Evolutionary conservation across 2,113 vertebrate species (phyloP), one percentile per base, ranked within the genome.

Genomic region (Macrotus californicus): DNA sequence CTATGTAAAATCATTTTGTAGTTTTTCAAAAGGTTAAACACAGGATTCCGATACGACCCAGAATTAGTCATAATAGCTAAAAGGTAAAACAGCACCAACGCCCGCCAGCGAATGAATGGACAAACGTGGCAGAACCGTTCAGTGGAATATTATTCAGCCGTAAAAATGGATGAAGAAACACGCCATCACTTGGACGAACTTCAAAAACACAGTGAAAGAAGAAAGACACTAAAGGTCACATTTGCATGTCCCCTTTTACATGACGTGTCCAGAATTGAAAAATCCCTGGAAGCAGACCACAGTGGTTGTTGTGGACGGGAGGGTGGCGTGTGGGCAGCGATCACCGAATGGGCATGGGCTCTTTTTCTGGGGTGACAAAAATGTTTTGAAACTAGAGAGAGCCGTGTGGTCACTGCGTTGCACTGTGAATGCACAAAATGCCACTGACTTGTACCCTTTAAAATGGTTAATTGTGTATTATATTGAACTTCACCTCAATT

Each of bases 121-220:
- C 41, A 48, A 2, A n/a, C 0, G 6, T 0, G 19, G 43, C 10
- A 8, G 19, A 19, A 24, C 12, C 34, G 18, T 1, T 31, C 0
- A 4, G 41, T 3, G 13, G 13, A 41, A 59, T 66, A 48, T 36
- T 69, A 85, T 7, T 88, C 54, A 52, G 70, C 34, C 56, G 39
- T 5, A 13, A 52, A 88, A 34, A 61, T 10, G 29, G 41, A 52
- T 14, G 2, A 64, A 80, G 48, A 67, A 11, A 39, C 9, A 7
- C 3, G 36, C 18, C 14, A 10, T 4, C 2, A 12, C 24, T 48
- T 67, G 67, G 46, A 29, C 14, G 18, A 29, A 48, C 11, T 36
- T 29, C 36, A 73, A n/a, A 41, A 39, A 52, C 19, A 56, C 7
- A 56, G 13, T 31, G 59, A 89, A 82, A 50, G 16, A 31, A 88